Evolutionary conservation across 2,888 invertebrate genomes (phyloP), one percentile per base, ranked within the genome.

Genomic region (Cantharis flavilabris): DNA sequence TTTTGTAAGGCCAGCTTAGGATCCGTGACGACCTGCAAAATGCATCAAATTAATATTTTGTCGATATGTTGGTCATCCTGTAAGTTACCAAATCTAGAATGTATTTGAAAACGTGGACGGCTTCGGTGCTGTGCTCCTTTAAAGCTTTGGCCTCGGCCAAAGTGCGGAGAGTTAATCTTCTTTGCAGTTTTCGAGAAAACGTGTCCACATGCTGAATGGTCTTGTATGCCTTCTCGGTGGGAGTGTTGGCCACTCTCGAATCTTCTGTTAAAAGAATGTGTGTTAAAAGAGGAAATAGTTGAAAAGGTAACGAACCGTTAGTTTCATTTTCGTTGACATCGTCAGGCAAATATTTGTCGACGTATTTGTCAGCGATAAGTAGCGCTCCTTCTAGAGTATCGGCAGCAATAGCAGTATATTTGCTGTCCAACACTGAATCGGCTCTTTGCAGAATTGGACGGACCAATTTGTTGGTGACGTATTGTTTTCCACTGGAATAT

Each of bases 171-270:
- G 96, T 96, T 75, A 96, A 89, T 71, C 95, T 89, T 1, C 94
- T 90, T 87, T 94, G 94, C 79, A 96, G 89, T 87, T 96, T 96
- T 82, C 94, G 91, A 7, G 95, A 93, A 81, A 96, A 92, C 70
- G 94, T 89, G 80, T 94, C 94, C 23, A 94, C 94, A 83, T 95
- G 95, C 85, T 95, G 93, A 83, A 96, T 93, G 0, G 96, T 95
- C 77, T 94, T 93, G 13, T 92, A 92, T 0, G 95, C 93, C 82
- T 93, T 91, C 73, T 91, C 92, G 63, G 85, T 84, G 16, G 87
- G 83, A 20, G 85, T 85, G 64, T 84, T 83, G 11, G 77, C 28
- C 11, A 75, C 10, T n/a, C 18, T 30, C 14, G 16, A 28, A 5
- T n/a, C 63, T 26, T 62, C 30, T 26, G 18, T 20, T 71, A 49